Percentiles rank a stretch among this genome's conserved stretches.
Evolutionary conservation across 2,797 vertebrate species (phyloP).

Genomic region (Gallinago nigripennis): DNA sequence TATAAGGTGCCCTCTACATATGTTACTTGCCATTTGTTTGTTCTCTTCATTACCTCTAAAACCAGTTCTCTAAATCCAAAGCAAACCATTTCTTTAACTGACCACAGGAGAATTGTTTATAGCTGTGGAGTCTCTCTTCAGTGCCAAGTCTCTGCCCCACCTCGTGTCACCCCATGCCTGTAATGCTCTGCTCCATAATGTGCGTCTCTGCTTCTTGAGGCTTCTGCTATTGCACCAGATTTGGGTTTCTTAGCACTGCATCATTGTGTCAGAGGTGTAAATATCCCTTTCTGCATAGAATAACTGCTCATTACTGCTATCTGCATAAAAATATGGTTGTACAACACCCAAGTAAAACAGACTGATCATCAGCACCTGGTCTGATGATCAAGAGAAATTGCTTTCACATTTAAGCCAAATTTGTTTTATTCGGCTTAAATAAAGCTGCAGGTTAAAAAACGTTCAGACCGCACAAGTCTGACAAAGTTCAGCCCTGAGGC

Average conservation of each 20-base stretch:
- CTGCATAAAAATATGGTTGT: neutral
- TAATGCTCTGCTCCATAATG: neutral
- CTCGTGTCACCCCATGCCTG: neutral
- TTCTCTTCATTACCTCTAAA: neutral
- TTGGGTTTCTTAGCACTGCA: neutral
- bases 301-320: fast-evolving
- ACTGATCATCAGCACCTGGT: neutral
- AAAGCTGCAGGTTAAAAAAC: neutral
- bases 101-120: neutral
- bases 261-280: neutral
- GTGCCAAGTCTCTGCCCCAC: neutral
- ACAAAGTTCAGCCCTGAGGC: neutral
- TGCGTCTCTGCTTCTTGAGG: neutral
- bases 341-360: neutral
- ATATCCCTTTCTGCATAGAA: neutral
- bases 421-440: neutral
- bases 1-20: neutral
- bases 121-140: neutral
- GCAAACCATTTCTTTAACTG: neutral
- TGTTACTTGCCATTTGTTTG: neutral
- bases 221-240: neutral
- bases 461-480: neutral
- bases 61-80: neutral
- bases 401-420: neutral
- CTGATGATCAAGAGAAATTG: neutral